Base-by-base conservation (phyloP, 1,140 invertebrate species). In the Drosophila kepulauana region DNA sequence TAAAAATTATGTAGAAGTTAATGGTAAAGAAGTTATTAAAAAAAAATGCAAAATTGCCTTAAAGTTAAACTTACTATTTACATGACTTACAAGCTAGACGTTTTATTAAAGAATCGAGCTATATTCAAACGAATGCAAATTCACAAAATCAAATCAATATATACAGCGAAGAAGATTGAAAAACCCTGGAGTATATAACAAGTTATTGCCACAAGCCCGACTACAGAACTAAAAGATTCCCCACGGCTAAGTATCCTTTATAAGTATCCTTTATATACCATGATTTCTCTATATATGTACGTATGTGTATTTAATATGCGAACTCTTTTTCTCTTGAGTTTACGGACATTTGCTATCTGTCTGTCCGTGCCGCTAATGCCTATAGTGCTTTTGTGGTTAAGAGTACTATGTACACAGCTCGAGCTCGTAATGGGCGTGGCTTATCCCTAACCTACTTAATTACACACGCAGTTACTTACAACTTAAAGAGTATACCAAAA, bases 391-490 rank as follows among this genome's bases (percentile, higher is more conserved):
- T 76, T 65, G 20, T 66, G 63, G 35, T 57, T 63, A 54, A 76
- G 70, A 82, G 78, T 78, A 79, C 63, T 82, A 80, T 85, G 73
- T 84, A 85, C 82, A 86, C 70, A 58, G 81, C 81, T 87, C 71
- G 49, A 56, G 30, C 49, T 65, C 30, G 7, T 38, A 8, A 8
- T 16, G 35, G 45, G n/a, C 51, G 20, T 20, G 75, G 81, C 82
- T 79, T 82, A 76, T 77, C 76, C 69, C 81, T 72, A 65, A 68
- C 70, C 78, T 82, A 79, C 82, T 86, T 76, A 86, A 86, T 79
- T 86, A 86, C 59, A 86, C 68, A 81, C 82, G 69, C 75, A 73
- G 74, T 82, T 88, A 86, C 82, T 82, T 87, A 86, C 79, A 88
- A 87, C 77, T 75, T 88, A 78, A 54, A 48, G 63, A 76, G 76